These are phyloP conservation scores for Melospiza georgiana DNA, from an alignment of 2,113 vertebrate species.

Conservation along the genomic window DNA sequence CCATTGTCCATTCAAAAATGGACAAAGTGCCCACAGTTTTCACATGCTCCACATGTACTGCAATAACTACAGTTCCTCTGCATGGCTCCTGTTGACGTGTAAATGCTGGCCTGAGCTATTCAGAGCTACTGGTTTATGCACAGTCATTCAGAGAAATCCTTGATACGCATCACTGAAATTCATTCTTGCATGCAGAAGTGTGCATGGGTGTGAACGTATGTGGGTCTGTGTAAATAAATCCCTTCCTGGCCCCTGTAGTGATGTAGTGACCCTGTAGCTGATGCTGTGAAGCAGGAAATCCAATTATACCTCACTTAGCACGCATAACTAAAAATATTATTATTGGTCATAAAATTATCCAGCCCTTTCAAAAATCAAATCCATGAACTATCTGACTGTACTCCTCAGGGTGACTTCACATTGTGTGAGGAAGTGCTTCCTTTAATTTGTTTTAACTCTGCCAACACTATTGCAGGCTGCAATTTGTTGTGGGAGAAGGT, in stretches of 20 bases:
- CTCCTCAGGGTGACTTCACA: not conserved
- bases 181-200: not conserved
- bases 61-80: not conserved
- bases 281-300: conserved; percentile 5
- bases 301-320: conserved; percentile 4
- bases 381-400: not conserved
- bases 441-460: conserved; percentile 14
- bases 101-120: not conserved
- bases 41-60: not conserved
- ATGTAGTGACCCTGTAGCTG: not conserved
- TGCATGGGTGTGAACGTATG: not conserved
- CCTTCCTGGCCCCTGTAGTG: not conserved
- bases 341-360: conserved; percentile 51
- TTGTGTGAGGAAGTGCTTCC: not conserved
- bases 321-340: conserved; percentile 38
- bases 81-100: not conserved
- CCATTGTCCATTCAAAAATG: not conserved
- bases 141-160: not conserved
- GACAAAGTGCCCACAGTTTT: not conserved
- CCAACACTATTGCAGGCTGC: not conserved
- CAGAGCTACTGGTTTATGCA: not conserved
- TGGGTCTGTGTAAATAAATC: not conserved
- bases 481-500: not conserved
- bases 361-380: conserved; percentile 11
- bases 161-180: not conserved